Base-by-base conservation (phyloP, 2,113 vertebrate species). In the Empidonax alnorum region DNA sequence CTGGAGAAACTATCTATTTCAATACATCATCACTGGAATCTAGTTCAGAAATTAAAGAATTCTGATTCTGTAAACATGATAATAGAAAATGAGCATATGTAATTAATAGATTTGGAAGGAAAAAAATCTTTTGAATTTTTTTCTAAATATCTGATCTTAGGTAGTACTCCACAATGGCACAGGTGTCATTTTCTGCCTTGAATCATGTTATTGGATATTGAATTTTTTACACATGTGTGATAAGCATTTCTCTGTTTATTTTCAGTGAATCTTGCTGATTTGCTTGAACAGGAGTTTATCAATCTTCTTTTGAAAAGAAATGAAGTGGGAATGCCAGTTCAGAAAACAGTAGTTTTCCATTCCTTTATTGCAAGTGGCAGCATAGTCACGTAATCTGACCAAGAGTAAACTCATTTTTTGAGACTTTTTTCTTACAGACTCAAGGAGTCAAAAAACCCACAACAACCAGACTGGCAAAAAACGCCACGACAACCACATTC, bases 161-260 rank as follows among this genome's bases (percentile, higher is more conserved):
- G 39, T 87, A 73, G 47, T 21, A 49, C 23, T 86, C 55, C 61
- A 11, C 37, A 78, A 21, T 27, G 62, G 55, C 47, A 83, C 52
- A 84, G 39, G 65, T 90, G 63, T 82, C 3, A 71, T 42, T 86
- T 91, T 86, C 66, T 91, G 61, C 19, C 49, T 95, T 84, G 47
- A 89, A 81, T 90, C 14, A 27, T 3, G 4, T 33, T 81, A 66
- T 79, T 92, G 80, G 68, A 7, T 55, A 62, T 61, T 63, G 30
- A 67, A 42, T 66, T 77, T 25, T 9, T 65, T 78, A 28, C 42
- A 25, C 12, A 75, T 61, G 30, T 46, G 5, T 67, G 39, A 41
- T 50, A 74, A 81, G 16, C 7, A 31, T 21, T 3, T 89, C 19
- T 76, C 16, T 80, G 10, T 65, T 91, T 80, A 42, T 77, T 94